Evolutionary conservation across 2,888 invertebrate genomes (phyloP).

Genomic region (Plagiodera versicolora): DNA sequence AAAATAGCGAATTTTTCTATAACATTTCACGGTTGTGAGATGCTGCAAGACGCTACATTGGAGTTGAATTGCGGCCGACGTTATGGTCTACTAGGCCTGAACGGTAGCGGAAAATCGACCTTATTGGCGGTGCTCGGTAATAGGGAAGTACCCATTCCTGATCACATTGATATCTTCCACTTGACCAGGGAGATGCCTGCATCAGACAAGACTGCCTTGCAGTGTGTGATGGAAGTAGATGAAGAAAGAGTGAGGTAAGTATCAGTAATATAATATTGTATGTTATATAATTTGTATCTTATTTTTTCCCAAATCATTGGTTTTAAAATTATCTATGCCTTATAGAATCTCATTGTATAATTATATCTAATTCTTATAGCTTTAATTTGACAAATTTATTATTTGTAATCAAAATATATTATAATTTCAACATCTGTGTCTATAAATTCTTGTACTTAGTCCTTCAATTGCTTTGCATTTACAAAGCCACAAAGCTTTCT

Average conservation of each 20-base stretch:
- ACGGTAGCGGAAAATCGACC: conserved; percentile 98
- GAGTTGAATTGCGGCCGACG: conserved; percentile 97
- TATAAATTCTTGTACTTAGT: too few species aligned
- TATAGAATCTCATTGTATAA: too few species aligned
- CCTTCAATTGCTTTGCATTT: too few species aligned
- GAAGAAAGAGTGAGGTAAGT: conserved; percentile 86
- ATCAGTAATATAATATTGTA: not conserved
- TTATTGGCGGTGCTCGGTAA: conserved; percentile 88
- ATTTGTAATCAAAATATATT: not conserved
- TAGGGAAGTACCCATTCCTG: conserved; percentile 93
- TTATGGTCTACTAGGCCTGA: conserved; percentile 96
- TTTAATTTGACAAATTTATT: too few species aligned
- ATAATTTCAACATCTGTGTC: too few species aligned
- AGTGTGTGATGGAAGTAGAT: conserved; percentile 98
- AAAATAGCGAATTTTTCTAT: conserved; percentile 96
- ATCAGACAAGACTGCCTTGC: conserved; percentile 92
- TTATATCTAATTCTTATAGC: too few species aligned
- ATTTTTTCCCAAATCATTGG: not conserved
- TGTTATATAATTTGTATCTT: too few species aligned
- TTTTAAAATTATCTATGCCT: not conserved
- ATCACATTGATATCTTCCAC: conserved; percentile 97
- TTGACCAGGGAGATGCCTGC: conserved; percentile 97
- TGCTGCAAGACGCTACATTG: conserved; percentile 92
- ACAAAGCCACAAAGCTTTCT: too few species aligned
- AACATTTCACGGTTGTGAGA: conserved; percentile 96